phyloP scores from a whole-genome alignment of 1,140 invertebrate species.

The Drosophila aff. region DNA sequence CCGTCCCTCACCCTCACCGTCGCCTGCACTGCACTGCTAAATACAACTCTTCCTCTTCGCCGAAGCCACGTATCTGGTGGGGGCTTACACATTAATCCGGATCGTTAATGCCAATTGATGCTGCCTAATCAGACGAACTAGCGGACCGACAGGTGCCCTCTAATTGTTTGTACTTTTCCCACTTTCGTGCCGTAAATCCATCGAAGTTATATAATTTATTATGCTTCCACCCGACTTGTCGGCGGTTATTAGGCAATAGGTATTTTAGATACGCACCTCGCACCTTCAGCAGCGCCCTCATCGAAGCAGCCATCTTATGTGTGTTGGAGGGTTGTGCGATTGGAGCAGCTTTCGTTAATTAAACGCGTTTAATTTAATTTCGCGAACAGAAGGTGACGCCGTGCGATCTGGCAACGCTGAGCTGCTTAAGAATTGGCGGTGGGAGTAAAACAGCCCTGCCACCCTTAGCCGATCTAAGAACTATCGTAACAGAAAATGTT shows the following conservation, averaged over 20 bases:
- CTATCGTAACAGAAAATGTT: not conserved
- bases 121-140: conserved; percentile 29
- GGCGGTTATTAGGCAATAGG: conserved; percentile 64
- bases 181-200: conserved; percentile 45
- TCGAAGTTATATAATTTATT: conserved; percentile 77
- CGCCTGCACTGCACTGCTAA: not conserved
- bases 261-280: conserved; percentile 65
- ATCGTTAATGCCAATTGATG: conserved; percentile 23
- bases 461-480: not conserved
- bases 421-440: conserved; percentile 1
- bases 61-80: conserved; percentile 66
- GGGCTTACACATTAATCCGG: not conserved
- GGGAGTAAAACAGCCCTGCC: not conserved
- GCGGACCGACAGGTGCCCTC: conserved; percentile 23
- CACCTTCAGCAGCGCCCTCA: conserved; percentile 80
- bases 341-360: conserved; percentile 68
- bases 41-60: conserved; percentile 40
- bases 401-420: conserved; percentile 30
- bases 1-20: not conserved
- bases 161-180: conserved; percentile 23
- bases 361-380: conserved; percentile 73
- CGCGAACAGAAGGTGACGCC: conserved; percentile 49
- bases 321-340: conserved; percentile 60
- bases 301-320: conserved; percentile 78
- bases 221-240: conserved; percentile 15